A percentile compares a stretch with the other conserved stretches of the same genome.
These are phyloP conservation scores for Cheilinus undulatus DNA, from an alignment of 2,113 vertebrate species.

Conservation along the genomic window DNA sequence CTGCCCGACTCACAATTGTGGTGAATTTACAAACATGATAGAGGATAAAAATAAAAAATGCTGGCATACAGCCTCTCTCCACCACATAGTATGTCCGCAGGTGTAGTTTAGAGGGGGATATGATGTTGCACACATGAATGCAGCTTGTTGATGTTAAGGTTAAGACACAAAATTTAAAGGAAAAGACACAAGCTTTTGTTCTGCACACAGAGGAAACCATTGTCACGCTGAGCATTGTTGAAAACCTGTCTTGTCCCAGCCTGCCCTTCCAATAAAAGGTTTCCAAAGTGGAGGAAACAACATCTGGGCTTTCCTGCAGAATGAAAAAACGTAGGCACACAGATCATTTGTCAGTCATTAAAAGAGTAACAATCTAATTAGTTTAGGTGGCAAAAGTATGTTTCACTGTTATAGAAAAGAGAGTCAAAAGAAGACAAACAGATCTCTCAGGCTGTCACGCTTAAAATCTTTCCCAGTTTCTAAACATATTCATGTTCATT, in stretches of 20 bases:
- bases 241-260: background rate
- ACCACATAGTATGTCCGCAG: background rate
- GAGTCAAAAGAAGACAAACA: background rate
- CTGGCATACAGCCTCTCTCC: no score
- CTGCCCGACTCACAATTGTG: background rate
- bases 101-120: background rate
- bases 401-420: background rate
- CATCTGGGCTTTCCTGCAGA: constrained; percentile 1
- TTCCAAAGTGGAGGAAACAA: constrained; percentile 8
- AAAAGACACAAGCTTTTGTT: constrained; percentile 30
- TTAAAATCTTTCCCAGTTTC: background rate
- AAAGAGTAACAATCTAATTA: no score
- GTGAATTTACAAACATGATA: background rate
- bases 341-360: background rate
- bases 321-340: background rate
- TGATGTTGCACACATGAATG: background rate
- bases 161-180: background rate
- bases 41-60: no score
- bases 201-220: constrained; percentile 44
- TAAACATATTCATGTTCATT: background rate
- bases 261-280: background rate
- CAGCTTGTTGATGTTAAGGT: no score
- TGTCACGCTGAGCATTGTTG: no score
- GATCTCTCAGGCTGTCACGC: background rate
- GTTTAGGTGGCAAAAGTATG: no score